Evolutionary conservation across 2,113 vertebrate species (phyloP).

Genomic region (Procavia capensis): DNA sequence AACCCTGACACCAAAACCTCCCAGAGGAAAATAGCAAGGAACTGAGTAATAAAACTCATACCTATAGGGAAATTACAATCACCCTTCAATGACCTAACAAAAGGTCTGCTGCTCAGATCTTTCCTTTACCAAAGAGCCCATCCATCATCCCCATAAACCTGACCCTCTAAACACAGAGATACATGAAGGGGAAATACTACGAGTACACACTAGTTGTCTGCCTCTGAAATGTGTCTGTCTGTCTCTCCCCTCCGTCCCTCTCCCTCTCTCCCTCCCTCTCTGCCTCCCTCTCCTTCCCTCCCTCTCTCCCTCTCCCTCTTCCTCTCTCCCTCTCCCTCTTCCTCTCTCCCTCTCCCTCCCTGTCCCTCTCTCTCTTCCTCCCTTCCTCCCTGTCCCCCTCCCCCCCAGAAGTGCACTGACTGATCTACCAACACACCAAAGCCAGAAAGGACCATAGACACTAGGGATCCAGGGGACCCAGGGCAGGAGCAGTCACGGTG

Average conservation of each 20-base stretch:
- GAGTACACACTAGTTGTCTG: fast-evolving
- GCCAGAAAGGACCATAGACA: background rate
- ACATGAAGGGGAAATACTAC: background rate
- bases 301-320: too few relatives aligned
- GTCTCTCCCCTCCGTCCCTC: too few relatives aligned
- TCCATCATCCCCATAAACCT: background rate
- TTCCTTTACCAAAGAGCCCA: background rate
- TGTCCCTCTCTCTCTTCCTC: too few relatives aligned
- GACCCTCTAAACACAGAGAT: background rate
- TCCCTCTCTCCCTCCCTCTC: too few relatives aligned
- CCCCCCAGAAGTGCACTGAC: too few relatives aligned
- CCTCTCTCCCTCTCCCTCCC: too few relatives aligned
- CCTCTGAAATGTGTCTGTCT: too few relatives aligned
- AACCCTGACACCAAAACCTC: background rate
- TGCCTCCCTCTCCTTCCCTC: too few relatives aligned
- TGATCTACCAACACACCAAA: background rate
- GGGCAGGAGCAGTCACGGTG: fast-evolving
- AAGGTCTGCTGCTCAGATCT: background rate
- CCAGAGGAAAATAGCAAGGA: background rate
- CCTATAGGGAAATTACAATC: background rate
- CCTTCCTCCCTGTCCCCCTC: too few relatives aligned
- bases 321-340: too few relatives aligned
- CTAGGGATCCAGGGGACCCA: fast-evolving
- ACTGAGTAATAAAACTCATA: background rate
- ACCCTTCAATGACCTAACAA: background rate